Conservation (phyloP, 2,113 vertebrate species). For the Nettapus auritus region DNA sequence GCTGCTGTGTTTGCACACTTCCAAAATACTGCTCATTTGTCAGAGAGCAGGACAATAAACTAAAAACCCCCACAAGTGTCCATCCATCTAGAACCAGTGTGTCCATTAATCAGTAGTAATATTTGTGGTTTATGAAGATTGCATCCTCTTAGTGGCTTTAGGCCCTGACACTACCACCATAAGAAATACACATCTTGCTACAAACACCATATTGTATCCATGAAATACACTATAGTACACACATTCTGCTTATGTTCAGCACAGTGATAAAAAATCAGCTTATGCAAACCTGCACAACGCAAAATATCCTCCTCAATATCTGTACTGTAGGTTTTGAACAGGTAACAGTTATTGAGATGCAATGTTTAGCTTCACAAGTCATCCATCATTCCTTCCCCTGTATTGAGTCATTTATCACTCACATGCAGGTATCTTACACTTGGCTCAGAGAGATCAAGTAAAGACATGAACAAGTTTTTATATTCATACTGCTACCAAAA, state of each 20-base stretch:
- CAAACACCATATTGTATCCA: not conserved
- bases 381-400: not conserved
- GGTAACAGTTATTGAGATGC: not conserved
- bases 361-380: not conserved
- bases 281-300: not conserved
- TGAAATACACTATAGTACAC: not conserved
- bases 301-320: not conserved
- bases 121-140: not conserved
- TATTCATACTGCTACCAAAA: not conserved
- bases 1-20: not conserved
- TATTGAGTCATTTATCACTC: not conserved
- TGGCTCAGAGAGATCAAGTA: not conserved
- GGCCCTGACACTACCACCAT: not conserved
- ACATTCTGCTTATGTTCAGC: not conserved
- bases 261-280: not conserved
- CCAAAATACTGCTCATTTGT: not conserved
- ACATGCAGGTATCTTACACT: not conserved
- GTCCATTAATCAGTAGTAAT: not conserved
- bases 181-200: not conserved
- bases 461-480: not conserved
- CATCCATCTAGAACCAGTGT: not conserved
- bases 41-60: not conserved
- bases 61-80: not conserved
- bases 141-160: not conserved
- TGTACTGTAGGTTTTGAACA: not conserved